Conservation (phyloP, 2,888 invertebrate genomes). For the Antheraea assamensis region DNA sequence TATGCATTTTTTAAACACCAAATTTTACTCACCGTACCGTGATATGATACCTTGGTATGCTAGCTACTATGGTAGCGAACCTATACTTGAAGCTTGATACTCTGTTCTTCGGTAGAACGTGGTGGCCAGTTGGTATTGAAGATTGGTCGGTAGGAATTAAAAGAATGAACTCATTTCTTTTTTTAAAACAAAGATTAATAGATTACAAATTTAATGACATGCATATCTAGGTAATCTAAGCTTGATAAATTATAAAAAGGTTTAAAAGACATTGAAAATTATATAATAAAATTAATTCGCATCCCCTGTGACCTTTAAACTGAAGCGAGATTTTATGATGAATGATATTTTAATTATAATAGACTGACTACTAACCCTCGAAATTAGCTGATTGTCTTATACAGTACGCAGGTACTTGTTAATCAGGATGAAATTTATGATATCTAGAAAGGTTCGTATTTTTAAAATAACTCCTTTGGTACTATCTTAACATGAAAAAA, state of each 20-base stretch:
- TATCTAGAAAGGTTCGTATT: background rate
- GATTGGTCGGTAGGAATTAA: too few species aligned
- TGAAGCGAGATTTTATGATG: background rate
- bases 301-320: background rate
- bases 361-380: conserved; percentile 1
- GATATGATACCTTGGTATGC: too few species aligned
- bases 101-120: too few species aligned
- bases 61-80: too few species aligned
- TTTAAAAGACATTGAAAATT: conserved; percentile 1
- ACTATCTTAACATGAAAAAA: too few species aligned
- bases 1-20: too few species aligned
- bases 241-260: background rate
- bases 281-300: background rate
- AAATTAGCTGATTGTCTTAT: conserved; percentile 9
- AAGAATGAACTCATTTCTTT: too few species aligned
- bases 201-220: background rate
- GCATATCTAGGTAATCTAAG: background rate
- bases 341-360: conserved; percentile 19
- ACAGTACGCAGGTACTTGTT: background rate
- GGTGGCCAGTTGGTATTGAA: too few species aligned
- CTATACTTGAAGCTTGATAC: too few species aligned
- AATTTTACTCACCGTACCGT: too few species aligned
- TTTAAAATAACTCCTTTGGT: background rate
- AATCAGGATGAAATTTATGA: background rate
- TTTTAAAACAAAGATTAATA: too few species aligned